These are phyloP conservation scores for Macrotus californicus DNA, from an alignment of 2,113 vertebrate genomes.

Conservation along the genomic window DNA sequence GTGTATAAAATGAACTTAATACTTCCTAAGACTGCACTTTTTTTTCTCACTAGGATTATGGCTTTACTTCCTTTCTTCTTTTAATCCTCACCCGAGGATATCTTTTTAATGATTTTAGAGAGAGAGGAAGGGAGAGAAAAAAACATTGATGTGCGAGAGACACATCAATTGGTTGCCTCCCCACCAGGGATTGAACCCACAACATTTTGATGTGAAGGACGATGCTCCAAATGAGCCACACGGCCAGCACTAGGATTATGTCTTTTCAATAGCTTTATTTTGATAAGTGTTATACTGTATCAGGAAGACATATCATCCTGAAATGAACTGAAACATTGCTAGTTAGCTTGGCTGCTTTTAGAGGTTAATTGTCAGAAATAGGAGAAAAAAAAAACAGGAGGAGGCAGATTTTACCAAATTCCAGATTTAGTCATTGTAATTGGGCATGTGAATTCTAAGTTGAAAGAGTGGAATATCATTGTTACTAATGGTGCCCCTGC, in stretches of 20 bases:
- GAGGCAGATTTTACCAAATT: neutral
- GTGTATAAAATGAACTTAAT: neutral
- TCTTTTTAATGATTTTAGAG: too few relatives aligned
- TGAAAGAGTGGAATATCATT: neutral
- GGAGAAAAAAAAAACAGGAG: neutral
- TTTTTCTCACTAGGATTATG: neutral
- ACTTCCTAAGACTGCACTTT: neutral
- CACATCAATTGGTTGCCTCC: too few relatives aligned
- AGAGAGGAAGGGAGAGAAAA: too few relatives aligned
- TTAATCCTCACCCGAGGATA: too few relatives aligned
- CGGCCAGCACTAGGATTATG: neutral
- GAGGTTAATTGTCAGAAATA: neutral
- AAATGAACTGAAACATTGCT: neutral
- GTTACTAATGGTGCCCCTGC: neutral
- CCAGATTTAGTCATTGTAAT: neutral
- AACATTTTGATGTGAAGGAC: neutral
- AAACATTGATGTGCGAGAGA: too few relatives aligned
- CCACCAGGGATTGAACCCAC: too few relatives aligned
- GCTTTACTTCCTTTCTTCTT: neutral
- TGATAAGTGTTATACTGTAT: neutral
- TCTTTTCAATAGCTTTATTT: conserved; percentile 1
- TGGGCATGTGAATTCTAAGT: neutral
- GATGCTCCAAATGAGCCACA: too few relatives aligned
- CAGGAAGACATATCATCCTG: neutral
- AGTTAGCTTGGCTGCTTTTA: conserved; percentile 14